Evolutionary conservation across 2,113 vertebrate genomes (phyloP), one percentile per base, ranked within the genome.

Genomic region (Typhlomys cinereus): DNA sequence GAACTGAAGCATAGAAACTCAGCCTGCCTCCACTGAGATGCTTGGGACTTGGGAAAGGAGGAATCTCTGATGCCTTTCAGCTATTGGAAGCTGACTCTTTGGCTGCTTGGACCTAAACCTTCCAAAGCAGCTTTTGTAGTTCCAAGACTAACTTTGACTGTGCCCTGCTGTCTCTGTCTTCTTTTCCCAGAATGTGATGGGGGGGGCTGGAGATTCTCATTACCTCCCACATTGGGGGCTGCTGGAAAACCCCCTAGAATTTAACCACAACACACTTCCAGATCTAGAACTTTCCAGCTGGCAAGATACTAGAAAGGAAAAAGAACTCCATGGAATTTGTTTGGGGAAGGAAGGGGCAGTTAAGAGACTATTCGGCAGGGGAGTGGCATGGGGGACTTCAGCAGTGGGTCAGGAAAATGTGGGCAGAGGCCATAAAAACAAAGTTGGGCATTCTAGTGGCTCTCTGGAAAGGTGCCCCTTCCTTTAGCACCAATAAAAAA

Each of bases 221-320:
- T 73, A 71, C 21, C 29, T 52, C 20, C 61, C n/a, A n/a, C 14
- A 80, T 85, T 94, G 23, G 7, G 18, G 14, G 46, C 34, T 64
- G 27, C 46, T 74, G 78, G 18, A 85, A 73, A 20, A 74, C 90
- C 34, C n/a, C 31, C 59, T 86, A 73, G 61, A 83, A 86, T 85
- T 67, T 75, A 73, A n/a, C 14, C 18, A 13, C 5, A 83, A 74
- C 46, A 76, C 14, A 48, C 59, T 76, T 90, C 74, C 88, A 89
- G 57, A 69, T 84, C 44, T 52, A 94, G 90, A 93, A 87, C 39
- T 82, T 92, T 85, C 91, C 71, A 84, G 23, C 36, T 69, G 11
- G 41, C 66, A 52, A 71, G 34, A 89, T 92, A 94, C 83, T 67
- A 74, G 67, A 92, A 93, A 79, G 39, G 73, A 85, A 94, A 89